Evolutionary conservation across 2,797 vertebrate species (phyloP), one percentile per base, ranked within the genome.

Genomic region (Distichodus sexfasciatus): DNA sequence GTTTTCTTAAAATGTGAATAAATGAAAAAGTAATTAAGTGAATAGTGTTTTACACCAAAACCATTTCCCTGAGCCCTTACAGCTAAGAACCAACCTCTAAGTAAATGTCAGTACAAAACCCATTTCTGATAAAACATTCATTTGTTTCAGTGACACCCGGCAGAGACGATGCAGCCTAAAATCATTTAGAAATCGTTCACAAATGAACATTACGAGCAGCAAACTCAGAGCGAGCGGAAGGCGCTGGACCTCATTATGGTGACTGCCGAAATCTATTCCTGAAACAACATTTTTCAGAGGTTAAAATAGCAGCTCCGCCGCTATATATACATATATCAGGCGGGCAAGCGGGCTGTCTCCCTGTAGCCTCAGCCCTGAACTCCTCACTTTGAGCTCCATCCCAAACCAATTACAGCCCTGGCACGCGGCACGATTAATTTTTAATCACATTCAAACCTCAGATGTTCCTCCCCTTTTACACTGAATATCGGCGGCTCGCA

Each of bases 391-490:
- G 41, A 72, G 70, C 50, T 64, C 60, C 48, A 65, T 71, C 66
- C 75, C 78, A 76, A 77, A 77, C 73, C 73, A 77, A 80, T 80
- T 77, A 80, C 76, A 77, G 74, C 59, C 58, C 53, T 64, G 69
- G 69, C 69, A 70, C 50, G 66, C 53, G 21, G 66, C 47, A 38
- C 48, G 62, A 80, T 80, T 80, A 75, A 80, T 75, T 80, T 76
- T 80, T 77, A 77, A 80, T 80, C 75, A 75, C 73, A 76, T 80
- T 65, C 70, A 80, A 76, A 76, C 75, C 73, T 80, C 73, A 79
- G 55, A 77, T 73, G 76, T 80, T 75, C 65, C 58, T 75, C 58
- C 62, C 71, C 66, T 75, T 77, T 77, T 66, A 77, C 60, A 14
- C 73, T 67, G 66, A 40, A 59, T 63, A 75, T 62, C 71, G 65